Base-by-base conservation (phyloP, 2,113 vertebrate species). In the Phrynosoma blainvillii region DNA sequence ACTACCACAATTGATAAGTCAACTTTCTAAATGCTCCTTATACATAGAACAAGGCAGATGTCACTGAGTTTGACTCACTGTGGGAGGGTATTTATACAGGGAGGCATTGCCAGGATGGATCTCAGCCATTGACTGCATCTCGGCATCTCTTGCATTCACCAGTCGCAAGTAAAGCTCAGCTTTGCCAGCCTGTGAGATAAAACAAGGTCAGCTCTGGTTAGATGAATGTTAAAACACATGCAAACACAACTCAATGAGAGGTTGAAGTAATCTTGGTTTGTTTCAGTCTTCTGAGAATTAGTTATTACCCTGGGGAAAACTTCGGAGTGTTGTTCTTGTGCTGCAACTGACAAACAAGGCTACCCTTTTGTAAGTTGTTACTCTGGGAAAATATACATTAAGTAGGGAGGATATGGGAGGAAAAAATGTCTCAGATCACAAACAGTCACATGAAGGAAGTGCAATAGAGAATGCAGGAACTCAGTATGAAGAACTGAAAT, bases 91-190 rank as follows among this genome's bases (percentile, higher is more conserved):
- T 59, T 94, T 96, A 88, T 97, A 98, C 11, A 95, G 89, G 1
- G 91, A 87, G 85, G 87, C 93, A 65, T 84, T 94, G 85, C 91
- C 84, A 25, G 91, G 96, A 32, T 96, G 93, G 14, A 96, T 89
- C 32, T 93, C 94, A 32, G 90, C 91, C 86, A 96, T 81, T 8
- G 92, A 92, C 85, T 97, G 97, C 30, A 93, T 66, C 25, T 92
- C 95, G 65, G 92, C 95, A 84, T 98, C 97, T 92, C 96, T 95
- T 9, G 96, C 92, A 13, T 97, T 98, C 20, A 95, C 93, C 62
- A 98, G 73, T 20, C 97, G 92, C 54, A 97, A 82, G 75, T 95
- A 97, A 87, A 98, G 91, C 94, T 98, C 97, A 78, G 95, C 93
- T 79, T 95, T 94, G 62, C 95, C 96, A 84, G 94, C 88, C 97